Evolutionary conservation across 2,113 vertebrate genomes (phyloP).

Genomic region (Notarius quadriscutis): DNA sequence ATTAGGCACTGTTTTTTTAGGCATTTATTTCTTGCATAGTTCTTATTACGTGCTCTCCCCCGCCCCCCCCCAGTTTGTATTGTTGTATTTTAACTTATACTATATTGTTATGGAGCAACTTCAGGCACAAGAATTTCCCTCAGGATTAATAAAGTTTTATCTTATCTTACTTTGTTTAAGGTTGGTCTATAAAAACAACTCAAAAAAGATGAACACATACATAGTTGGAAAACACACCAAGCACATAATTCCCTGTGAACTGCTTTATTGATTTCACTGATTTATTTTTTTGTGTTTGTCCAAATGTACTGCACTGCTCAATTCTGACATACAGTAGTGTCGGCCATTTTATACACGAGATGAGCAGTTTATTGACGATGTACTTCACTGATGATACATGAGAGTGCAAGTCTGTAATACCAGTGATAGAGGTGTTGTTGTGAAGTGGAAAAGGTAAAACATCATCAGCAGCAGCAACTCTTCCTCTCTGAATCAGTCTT

Average conservation of each 20-base stretch:
- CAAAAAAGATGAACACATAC: not conserved
- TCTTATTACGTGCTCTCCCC: no score
- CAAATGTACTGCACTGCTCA: not conserved
- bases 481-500: conserved; percentile 34
- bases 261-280: not conserved
- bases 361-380: not conserved
- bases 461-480: conserved; percentile 15
- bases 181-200: not conserved
- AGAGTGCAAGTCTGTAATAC: not conserved
- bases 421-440: not conserved
- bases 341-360: not conserved
- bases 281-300: not conserved
- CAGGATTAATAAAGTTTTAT: no score
- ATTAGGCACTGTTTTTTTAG: no score
- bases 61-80: no score
- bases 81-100: no score
- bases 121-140: no score
- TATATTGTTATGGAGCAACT: no score
- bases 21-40: no score
- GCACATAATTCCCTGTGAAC: not conserved
- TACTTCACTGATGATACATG: not conserved
- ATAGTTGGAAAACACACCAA: not conserved
- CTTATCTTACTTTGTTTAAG: no score
- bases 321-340: not conserved
- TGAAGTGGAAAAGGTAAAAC: not conserved